Conservation (phyloP, 1,140 invertebrate species). For the Ceratina calcarata region DNA sequence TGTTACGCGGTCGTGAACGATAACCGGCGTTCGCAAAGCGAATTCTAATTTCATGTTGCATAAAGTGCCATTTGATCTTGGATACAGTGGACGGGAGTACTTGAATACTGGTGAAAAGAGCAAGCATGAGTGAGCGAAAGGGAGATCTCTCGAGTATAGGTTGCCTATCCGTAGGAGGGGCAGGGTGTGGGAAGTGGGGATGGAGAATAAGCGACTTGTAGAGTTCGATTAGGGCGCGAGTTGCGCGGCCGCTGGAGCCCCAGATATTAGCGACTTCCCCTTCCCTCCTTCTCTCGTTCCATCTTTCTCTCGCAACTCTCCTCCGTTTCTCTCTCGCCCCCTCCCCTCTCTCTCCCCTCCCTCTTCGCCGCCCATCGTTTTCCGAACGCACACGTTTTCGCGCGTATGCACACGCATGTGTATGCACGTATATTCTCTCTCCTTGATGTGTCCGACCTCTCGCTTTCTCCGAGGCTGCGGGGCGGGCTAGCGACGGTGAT, state of each 20-base stretch:
- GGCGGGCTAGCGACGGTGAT: slow-evolving; percentile 40
- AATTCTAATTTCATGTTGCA: slow-evolving; percentile 42
- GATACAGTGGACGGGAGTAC: slow-evolving; percentile 36
- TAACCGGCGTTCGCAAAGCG: slow-evolving; percentile 7
- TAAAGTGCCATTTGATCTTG: slow-evolving; percentile 47
- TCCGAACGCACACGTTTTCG: slow-evolving; percentile 6
- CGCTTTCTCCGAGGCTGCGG: slow-evolving; percentile 29
- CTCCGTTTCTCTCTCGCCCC: background rate
- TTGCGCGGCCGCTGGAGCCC: slow-evolving; percentile 75
- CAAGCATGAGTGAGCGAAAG: slow-evolving; percentile 65
- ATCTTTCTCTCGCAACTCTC: background rate
- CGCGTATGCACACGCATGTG: background rate
- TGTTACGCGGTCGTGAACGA: background rate
- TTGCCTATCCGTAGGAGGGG: slow-evolving; percentile 51
- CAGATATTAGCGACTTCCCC: slow-evolving; percentile 73
- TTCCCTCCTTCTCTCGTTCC: slow-evolving; percentile 14
- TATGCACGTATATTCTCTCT: background rate
- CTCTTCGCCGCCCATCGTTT: background rate
- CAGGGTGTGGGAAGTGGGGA: slow-evolving; percentile 58
- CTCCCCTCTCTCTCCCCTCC: background rate
- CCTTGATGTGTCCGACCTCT: slow-evolving; percentile 21
- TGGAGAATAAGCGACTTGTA: slow-evolving; percentile 68
- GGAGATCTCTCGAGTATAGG: slow-evolving; percentile 47
- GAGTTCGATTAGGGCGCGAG: slow-evolving; percentile 76
- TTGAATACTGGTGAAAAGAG: slow-evolving; percentile 58